Evolutionary conservation across 1,140 invertebrate genomes (phyloP).

Genomic region (Achroia grisella): DNA sequence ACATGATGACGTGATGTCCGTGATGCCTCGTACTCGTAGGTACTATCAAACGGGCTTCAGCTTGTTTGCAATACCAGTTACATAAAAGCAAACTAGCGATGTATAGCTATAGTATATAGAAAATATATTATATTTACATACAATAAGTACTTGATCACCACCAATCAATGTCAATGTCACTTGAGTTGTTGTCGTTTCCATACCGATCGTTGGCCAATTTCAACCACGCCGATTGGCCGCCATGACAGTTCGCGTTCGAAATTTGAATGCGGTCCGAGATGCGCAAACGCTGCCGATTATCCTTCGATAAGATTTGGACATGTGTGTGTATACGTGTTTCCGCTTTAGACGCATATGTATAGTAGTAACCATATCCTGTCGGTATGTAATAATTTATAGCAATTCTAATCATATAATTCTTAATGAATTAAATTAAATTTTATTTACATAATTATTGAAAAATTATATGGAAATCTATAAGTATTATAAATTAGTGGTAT

Average conservation of each 20-base stretch:
- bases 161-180: conserved; percentile 58
- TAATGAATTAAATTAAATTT: no score
- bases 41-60: no score
- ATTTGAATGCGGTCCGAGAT: conserved; percentile 67
- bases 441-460: no score
- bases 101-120: no score
- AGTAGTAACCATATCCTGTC: conserved; percentile 38
- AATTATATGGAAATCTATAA: no score
- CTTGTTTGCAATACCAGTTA: no score
- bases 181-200: conserved; percentile 26
- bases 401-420: no score
- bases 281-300: conserved; percentile 58
- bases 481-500: no score
- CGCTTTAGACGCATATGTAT: conserved; percentile 40
- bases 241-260: conserved; percentile 60
- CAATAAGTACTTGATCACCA: conserved; percentile 22
- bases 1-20: no score
- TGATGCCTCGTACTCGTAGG: no score
- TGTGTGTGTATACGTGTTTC: conserved; percentile 40
- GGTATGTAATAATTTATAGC: not conserved
- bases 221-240: conserved; percentile 38
- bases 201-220: conserved; percentile 32
- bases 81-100: no score
- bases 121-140: conserved; percentile 8
- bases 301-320: conserved; percentile 46